A percentile compares a stretch with the other conserved stretches of the same genome.
These are phyloP conservation scores for Brachynemurus nebulosus DNA, from an alignment of 2,888 invertebrate genomes.

Conservation along the genomic window DNA sequence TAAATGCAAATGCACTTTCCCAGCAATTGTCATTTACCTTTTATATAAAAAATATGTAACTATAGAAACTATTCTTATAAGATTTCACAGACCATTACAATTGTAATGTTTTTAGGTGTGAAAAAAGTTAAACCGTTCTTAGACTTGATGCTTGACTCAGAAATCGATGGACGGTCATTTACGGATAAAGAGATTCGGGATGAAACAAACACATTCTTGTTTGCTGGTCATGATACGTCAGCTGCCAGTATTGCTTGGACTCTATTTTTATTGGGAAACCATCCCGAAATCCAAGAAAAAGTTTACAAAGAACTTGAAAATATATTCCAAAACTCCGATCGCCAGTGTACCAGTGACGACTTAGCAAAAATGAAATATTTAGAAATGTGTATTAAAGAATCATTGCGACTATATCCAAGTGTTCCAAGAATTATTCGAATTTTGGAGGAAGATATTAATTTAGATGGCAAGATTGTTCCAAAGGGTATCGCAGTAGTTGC, in stretches of 20 bases:
- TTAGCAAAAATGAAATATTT: constrained; percentile 27
- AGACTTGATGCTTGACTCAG: not conserved
- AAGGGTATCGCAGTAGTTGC: constrained; percentile 15
- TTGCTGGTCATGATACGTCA: constrained; percentile 31
- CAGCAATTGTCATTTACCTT: too few relatives aligned
- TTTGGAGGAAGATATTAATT: constrained; percentile 23
- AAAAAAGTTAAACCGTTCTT: not conserved
- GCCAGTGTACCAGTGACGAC: constrained; percentile 25
- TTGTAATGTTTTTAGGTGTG: too few relatives aligned
- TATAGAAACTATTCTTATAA: too few relatives aligned
- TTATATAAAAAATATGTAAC: too few relatives aligned
- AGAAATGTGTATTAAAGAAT: constrained; percentile 29
- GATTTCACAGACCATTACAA: too few relatives aligned
- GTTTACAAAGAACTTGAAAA: constrained; percentile 25
- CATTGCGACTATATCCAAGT: constrained; percentile 28
- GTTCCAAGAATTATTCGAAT: constrained; percentile 27
- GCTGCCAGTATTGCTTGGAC: constrained; percentile 27
- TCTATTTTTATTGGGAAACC: constrained; percentile 26
- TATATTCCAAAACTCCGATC: constrained; percentile 24
- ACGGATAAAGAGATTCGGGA: constrained; percentile 28
- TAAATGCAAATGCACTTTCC: too few relatives aligned
- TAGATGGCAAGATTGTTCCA: constrained; percentile 13
- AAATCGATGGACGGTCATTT: constrained; percentile 12
- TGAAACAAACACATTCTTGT: constrained; percentile 25
- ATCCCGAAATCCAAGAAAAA: constrained; percentile 28